These are phyloP conservation scores for Ormyrus rosae DNA, from an alignment of 2,888 invertebrate genomes.

Conservation along the genomic window DNA sequence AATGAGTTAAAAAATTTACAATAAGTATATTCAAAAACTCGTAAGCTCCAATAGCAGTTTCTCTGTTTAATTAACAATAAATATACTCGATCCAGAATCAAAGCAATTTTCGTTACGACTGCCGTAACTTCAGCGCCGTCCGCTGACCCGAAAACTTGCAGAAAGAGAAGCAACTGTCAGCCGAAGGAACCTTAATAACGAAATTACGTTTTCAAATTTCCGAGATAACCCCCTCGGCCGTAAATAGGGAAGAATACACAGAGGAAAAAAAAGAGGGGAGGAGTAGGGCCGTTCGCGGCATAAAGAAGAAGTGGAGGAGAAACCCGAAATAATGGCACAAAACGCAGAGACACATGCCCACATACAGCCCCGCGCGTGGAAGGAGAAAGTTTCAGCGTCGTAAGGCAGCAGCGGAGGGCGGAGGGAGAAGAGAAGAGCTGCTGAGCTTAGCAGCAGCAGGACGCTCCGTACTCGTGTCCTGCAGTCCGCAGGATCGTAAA, in stretches of 20 bases:
- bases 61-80: no score
- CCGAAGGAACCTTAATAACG: slow-evolving; percentile 15
- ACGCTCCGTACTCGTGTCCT: slow-evolving; percentile 57
- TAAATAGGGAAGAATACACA: slow-evolving; percentile 39
- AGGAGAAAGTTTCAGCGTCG: slow-evolving; percentile 42
- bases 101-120: no score
- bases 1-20: no score
- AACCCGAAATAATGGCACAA: slow-evolving; percentile 47
- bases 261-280: slow-evolving; percentile 26
- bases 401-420: slow-evolving; percentile 6
- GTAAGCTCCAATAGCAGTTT: no score
- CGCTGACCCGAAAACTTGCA: no score
- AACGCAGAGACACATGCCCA: slow-evolving; percentile 20
- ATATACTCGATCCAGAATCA: no score
- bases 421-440: slow-evolving; percentile 29
- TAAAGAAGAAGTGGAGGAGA: slow-evolving; percentile 40
- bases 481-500: slow-evolving; percentile 65
- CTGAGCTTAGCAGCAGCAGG: slow-evolving; percentile 36
- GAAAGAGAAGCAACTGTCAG: background rate
- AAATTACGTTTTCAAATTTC: slow-evolving; percentile 47
- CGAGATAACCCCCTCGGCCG: slow-evolving; percentile 20
- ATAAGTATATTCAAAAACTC: no score
- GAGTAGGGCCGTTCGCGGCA: slow-evolving; percentile 22
- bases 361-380: background rate
- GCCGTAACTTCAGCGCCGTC: no score